Conservation (phyloP, 2,888 invertebrate species). For the Orthosia incerta region DNA sequence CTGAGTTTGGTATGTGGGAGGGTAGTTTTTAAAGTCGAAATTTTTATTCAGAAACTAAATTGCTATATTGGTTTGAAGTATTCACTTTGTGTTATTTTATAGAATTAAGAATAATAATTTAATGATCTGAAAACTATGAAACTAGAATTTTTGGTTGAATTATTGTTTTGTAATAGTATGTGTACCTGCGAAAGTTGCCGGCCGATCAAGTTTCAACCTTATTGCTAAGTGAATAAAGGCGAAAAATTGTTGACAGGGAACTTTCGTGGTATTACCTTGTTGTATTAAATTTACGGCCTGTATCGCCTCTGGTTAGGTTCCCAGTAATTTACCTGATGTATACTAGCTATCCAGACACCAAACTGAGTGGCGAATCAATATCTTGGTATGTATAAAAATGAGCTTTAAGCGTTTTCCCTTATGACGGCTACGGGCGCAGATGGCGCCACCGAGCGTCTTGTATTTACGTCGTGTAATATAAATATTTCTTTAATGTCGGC, state of each 20-base stretch:
- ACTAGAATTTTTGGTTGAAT: neutral
- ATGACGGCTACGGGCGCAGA: constrained; percentile 61
- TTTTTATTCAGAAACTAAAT: neutral
- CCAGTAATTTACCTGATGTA: neutral
- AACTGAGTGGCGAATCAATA: constrained; percentile 39
- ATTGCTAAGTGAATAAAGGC: neutral
- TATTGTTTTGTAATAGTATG: neutral
- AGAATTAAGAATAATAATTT: neutral
- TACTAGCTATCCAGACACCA: constrained; percentile 9
- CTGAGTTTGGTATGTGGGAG: constrained; percentile 27
- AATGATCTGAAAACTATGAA: neutral
- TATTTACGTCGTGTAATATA: constrained; percentile 65
- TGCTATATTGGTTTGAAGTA: neutral
- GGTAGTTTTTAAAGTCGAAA: neutral
- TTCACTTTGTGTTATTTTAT: neutral
- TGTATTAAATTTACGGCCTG: too few relatives aligned
- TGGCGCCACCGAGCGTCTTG: constrained; percentile 50
- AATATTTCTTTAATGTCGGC: constrained; percentile 60
- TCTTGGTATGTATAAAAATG: constrained; percentile 47
- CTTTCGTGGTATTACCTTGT: neutral
- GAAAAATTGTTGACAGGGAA: neutral
- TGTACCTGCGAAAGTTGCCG: neutral
- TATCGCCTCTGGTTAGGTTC: neutral
- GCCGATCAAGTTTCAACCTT: neutral
- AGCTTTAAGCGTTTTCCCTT: constrained; percentile 68